Conservation (phyloP, 2,113 vertebrate genomes). For the Oceanodroma tethys region DNA sequence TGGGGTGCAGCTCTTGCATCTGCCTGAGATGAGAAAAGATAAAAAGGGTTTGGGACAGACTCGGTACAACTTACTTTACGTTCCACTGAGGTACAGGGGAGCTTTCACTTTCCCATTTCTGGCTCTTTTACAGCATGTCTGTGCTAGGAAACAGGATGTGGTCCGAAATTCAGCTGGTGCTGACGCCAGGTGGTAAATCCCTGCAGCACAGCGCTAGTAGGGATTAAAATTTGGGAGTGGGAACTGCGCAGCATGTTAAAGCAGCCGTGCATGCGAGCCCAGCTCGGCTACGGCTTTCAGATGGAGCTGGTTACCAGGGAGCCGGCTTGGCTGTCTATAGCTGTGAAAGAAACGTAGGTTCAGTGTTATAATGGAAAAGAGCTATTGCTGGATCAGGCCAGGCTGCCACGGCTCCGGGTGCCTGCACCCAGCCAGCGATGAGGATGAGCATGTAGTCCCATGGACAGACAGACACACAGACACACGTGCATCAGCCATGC, state of each 20-base stretch:
- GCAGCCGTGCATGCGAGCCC: rapidly evolving
- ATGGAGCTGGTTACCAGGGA: neutral
- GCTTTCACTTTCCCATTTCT: neutral
- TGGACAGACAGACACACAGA: rapidly evolving
- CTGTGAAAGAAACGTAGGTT: rapidly evolving
- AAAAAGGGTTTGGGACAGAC: rapidly evolving
- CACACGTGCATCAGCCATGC: rapidly evolving
- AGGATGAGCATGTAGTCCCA: rapidly evolving
- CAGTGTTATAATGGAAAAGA: rapidly evolving
- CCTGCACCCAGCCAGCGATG: rapidly evolving
- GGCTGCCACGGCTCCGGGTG: rapidly evolving
- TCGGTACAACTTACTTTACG: rapidly evolving
- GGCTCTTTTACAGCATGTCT: rapidly evolving
- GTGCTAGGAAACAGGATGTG: rapidly evolving
- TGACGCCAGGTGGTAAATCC: neutral
- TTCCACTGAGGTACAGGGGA: rapidly evolving
- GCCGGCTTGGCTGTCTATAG: rapidly evolving
- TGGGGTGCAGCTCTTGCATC: neutral
- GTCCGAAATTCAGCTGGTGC: neutral
- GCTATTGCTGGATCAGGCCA: rapidly evolving
- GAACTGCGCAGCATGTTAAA: rapidly evolving
- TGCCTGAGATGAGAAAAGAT: neutral
- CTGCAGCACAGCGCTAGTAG: rapidly evolving
- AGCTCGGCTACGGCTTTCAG: rapidly evolving
- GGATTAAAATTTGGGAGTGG: rapidly evolving